Base-by-base conservation (phyloP, 2,888 invertebrate species). In the Tillus elongatus region DNA sequence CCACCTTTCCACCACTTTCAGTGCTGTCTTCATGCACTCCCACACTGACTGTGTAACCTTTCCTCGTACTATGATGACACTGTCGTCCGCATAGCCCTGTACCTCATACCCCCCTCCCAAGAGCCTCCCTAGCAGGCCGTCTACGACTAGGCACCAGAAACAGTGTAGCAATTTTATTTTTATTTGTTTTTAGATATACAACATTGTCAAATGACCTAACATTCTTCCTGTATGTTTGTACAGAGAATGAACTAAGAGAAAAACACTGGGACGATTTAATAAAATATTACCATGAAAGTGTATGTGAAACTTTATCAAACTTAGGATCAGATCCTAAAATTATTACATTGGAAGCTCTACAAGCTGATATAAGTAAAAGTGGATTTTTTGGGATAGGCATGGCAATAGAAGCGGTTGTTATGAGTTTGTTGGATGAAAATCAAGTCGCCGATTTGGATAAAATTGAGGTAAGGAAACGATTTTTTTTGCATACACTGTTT, bases 201-300 rank as follows among this genome's bases (percentile, higher is more conserved):
- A 70, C 73, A 12, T 74, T 78, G 1, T 68, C 73, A 1, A 54
- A 75, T 2, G 80, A 80, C 52, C 33, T 80, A 6, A 52, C 68
- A 0, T 79, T 82, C 47, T 73, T 75, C 42, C 58, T 77, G 10
- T 76, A 73, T 47, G 64, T 78, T 0, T 82, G 82, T 46, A 77
- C 81, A 0, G 69, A 71, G 13, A 64, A 77, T 46, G 61, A 70
- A 11, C 51, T 80, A 16, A 66, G 80, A 3, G 61, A 68, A 10
- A 45, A 70, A 14, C 64, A 77, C 49, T 84, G 76, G 54, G 70
- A 77, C 11, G 64, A 71, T 0, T 54, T 79, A n/a, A 44, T 81
- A 12, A 59, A 70, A 48, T 68, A 70, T 47, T 86, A 85, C 51
- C 68, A 82, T 48, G 56, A 68, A 2, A 66, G 70, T 12, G 63